Percentiles rank a stretch among this genome's conserved stretches.
These are phyloP conservation scores for Nestor notabilis DNA, from an alignment of 2,113 vertebrate genomes.

Conservation along the genomic window DNA sequence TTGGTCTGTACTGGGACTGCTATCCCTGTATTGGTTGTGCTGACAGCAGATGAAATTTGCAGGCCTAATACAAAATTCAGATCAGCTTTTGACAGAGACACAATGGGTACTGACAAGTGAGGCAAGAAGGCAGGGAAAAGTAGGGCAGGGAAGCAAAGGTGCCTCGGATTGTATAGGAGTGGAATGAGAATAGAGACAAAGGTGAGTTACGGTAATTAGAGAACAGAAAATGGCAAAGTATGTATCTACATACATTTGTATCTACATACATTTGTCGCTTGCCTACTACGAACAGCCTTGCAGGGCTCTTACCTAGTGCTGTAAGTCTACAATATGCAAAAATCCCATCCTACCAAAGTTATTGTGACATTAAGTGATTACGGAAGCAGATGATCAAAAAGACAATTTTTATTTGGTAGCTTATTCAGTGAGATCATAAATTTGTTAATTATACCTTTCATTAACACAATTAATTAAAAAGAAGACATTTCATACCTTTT, in stretches of 20 bases:
- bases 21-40: not conserved
- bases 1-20: not conserved
- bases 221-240: not conserved
- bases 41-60: not conserved
- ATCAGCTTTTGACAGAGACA: not conserved
- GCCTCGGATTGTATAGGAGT: not conserved
- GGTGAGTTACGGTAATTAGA: not conserved
- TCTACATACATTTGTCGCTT: not conserved
- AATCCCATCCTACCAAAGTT: not conserved
- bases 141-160: not conserved
- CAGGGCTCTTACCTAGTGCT: not conserved
- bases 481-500: not conserved
- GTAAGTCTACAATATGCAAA: accelerated
- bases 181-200: not conserved
- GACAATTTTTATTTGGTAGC: not conserved
- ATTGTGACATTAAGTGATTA: not conserved
- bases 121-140: not conserved
- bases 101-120: not conserved
- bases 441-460: not conserved
- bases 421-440: not conserved
- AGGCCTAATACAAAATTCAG: not conserved
- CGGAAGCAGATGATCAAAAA: not conserved
- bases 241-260: too few species aligned
- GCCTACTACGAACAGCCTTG: not conserved
- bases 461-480: not conserved